Base-by-base conservation (phyloP, 2,113 vertebrate species). In the Sakesphorus luctuosus region DNA sequence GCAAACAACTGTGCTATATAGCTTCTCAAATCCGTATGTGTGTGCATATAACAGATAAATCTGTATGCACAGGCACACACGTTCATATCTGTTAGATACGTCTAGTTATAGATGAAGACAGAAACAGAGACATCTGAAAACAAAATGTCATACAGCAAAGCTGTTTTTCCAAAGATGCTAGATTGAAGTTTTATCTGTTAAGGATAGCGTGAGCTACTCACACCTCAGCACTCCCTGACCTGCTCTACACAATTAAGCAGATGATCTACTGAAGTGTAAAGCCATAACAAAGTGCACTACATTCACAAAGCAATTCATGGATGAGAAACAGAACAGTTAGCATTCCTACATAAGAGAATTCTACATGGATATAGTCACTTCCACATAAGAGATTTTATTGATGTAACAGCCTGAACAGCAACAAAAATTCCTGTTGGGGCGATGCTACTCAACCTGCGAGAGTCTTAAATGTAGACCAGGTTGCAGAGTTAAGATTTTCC, bases 1-100 rank as follows among this genome's bases (percentile, higher is more conserved):
- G 96, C 96, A 97, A 96, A 96, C 88, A 90, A 93, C 18, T 25
- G 36, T 75, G 85, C 79, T 36, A 20, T 43, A 68, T 1, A 84
- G 82, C 56, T 93, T 86, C 90, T 77, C 62, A 68, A 84, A 88
- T 71, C 76, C 61, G 29, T 47, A 52, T 33, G 44, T 49, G 25
- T 47, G 72, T 3, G 2, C 47, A 52, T 25, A 58, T 11, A 65
- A 26, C 29, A 86, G 82, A 78, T 33, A 10, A 24, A 78, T 24
- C 53, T 46, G 61, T 43, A 67, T 36, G 84, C 73, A 94, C 24
- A 56, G 35, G 25, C 58, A 69, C 26, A 77, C 14, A 40, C 3
- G 6, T 66, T n/a, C 6, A 0, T 44, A 9, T 40, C 55, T 25
- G 0, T 73, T 91, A 36, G 11, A n/a, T 36, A 52, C 0, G 1